These are phyloP conservation scores for Kuschelorhynchus macadamiae DNA, from an alignment of 2,888 invertebrate genomes.

Conservation along the genomic window DNA sequence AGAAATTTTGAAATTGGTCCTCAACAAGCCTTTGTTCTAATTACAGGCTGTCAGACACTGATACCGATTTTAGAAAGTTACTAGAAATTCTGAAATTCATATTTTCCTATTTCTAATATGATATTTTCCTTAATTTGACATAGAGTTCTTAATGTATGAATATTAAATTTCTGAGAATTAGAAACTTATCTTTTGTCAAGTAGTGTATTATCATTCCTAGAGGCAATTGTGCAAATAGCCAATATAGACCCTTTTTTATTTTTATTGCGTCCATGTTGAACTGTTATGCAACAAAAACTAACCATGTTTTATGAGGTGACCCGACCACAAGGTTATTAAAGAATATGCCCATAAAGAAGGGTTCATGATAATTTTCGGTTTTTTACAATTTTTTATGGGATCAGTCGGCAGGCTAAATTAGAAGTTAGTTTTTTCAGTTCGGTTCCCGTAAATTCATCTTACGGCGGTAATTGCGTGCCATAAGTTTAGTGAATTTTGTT, in stretches of 20 bases:
- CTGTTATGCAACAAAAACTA: conserved; percentile 36
- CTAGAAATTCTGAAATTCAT: too few species aligned
- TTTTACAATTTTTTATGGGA: conserved; percentile 26
- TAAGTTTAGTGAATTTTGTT: too few species aligned
- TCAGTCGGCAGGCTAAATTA: background rate
- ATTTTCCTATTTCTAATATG: too few species aligned
- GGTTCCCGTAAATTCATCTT: background rate
- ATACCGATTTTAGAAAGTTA: too few species aligned
- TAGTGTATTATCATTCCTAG: conserved; percentile 20
- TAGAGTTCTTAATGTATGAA: too few species aligned
- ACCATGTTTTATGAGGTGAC: conserved; percentile 39
- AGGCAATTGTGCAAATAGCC: background rate
- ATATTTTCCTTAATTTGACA: too few species aligned
- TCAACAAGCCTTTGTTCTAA: too few species aligned
- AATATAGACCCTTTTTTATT: conserved; percentile 30
- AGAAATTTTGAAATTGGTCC: too few species aligned
- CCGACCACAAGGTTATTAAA: conserved; percentile 42
- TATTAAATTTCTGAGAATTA: too few species aligned
- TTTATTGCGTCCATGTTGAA: conserved; percentile 14
- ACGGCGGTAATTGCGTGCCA: background rate
- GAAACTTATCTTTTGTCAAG: too few species aligned
- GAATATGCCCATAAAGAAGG: conserved; percentile 32
- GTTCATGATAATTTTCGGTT: conserved; percentile 13
- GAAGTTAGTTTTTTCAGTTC: conserved; percentile 11
- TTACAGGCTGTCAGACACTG: too few species aligned